Evolutionary conservation across 2,888 invertebrate genomes (phyloP).

Genomic region (Ophion obscuratus): DNA sequence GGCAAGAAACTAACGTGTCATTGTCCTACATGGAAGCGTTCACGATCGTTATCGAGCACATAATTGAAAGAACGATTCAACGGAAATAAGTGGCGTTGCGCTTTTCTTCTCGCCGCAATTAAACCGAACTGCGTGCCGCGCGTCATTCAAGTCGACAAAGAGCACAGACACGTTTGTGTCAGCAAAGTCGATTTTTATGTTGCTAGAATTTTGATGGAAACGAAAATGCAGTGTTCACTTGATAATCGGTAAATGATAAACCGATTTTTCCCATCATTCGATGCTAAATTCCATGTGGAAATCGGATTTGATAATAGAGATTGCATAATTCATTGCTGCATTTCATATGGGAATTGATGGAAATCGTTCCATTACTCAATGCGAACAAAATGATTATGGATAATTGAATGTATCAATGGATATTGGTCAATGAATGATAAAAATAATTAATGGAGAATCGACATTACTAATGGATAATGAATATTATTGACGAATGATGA

Average conservation of each 20-base stretch:
- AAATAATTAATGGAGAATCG: neutral
- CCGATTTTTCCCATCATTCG: neutral
- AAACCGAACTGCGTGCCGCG: neutral
- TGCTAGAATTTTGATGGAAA: neutral
- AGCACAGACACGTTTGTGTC: neutral
- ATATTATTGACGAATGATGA: neutral
- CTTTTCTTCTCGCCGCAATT: neutral
- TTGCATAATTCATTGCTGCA: neutral
- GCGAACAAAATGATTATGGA: neutral
- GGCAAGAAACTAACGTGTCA: slow-evolving; percentile 15
- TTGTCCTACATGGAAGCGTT: slow-evolving; percentile 22
- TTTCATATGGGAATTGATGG: neutral
- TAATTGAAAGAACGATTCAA: slow-evolving; percentile 36
- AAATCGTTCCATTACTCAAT: neutral
- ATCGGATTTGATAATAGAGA: neutral
- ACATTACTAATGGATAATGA: neutral
- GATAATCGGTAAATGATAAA: neutral
- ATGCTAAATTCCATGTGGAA: too few species aligned
- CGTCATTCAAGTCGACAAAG: neutral
- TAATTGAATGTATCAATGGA: neutral
- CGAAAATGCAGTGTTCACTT: neutral
- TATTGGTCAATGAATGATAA: neutral
- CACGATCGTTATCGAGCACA: slow-evolving; percentile 11
- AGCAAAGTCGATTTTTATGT: neutral
- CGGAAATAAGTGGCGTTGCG: neutral